Evolutionary conservation across 2,797 vertebrate genomes (phyloP), one percentile per base, ranked within the genome.

Genomic region (Agapornis canus): DNA sequence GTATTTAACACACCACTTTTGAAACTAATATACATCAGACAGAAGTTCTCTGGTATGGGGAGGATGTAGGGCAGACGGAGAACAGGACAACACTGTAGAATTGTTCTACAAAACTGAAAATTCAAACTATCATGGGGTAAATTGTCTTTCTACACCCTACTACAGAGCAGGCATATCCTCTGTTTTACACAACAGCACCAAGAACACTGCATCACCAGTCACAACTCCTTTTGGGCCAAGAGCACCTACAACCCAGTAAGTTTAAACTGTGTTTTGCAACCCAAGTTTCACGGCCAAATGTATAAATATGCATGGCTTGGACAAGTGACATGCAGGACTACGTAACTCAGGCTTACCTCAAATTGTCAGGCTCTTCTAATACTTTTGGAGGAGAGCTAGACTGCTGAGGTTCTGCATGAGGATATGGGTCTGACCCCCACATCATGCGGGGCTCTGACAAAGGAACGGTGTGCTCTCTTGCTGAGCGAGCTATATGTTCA

Each of bases 361-460:
- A 65, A 79, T 93, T 96, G 5, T 98, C 97, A 78, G 96, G 89
- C 42, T 99, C 99, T 61, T 99, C 99, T n/a, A 98, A 87, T 59
- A 97, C 97, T 97, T 99, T 99, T n/a, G 98, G 97, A 69, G 99
- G 97, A 48, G 98, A 98, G 72, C 97, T 95, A 88, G 98, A 97
- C 9, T 98, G 98, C 65, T 99, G 97, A 10, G 99, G 97, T 66
- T 99, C 99, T 3, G 98, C 35, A 5, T 98, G 99, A 20, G 98
- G 97, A 90, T 99, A 99, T 0, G 99, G 98, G 11, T 99, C 99
- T 16, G 99, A 98, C 10, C 99, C 99, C 99, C 99, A 99, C 85
- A 99, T 98, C 97, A 99, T 96, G 48, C 99, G 98, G 11, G 99
- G 98, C 91, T 99, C 99, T 49, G 98, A 97, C 56, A 98, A 92